These are phyloP conservation scores for Nomada ferruginata DNA, from an alignment of 2,888 invertebrate species.

Conservation along the genomic window DNA sequence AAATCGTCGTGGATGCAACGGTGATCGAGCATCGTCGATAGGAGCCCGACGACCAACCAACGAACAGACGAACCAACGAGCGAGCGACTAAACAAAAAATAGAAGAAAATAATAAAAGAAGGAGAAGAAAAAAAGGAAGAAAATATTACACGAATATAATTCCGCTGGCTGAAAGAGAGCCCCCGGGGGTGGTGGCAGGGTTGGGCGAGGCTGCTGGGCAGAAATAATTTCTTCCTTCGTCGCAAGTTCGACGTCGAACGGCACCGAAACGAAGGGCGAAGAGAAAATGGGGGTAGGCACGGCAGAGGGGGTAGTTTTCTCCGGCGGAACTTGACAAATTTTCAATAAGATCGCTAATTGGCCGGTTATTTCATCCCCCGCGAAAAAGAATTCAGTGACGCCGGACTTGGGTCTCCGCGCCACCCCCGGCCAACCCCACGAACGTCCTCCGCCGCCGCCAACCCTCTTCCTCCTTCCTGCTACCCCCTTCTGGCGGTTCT, in stretches of 20 bases:
- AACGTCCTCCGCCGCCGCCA: constrained; percentile 4
- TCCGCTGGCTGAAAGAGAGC: constrained; percentile 43
- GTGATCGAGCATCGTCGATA: constrained; percentile 14
- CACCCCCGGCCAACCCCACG: background rate
- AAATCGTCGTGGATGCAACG: constrained; percentile 11
- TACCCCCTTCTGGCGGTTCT: constrained; percentile 13
- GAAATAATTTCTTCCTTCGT: constrained; percentile 67
- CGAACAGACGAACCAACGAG: background rate
- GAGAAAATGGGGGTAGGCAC: constrained; percentile 4
- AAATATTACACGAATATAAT: constrained; percentile 61
- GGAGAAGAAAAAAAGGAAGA: too few species aligned
- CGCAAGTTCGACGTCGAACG: constrained; percentile 30
- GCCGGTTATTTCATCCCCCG: constrained; percentile 72
- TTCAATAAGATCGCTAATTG: constrained; percentile 75
- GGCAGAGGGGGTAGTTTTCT: constrained; percentile 24
- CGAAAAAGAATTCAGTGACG: constrained; percentile 70
- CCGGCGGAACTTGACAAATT: constrained; percentile 73
- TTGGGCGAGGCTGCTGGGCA: constrained; percentile 10
- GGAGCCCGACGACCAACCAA: background rate
- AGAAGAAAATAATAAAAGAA: background rate
- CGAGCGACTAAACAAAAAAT: background rate
- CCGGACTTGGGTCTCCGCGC: constrained; percentile 58
- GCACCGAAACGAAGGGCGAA: background rate
- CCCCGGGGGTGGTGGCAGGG: background rate
- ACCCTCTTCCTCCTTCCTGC: background rate